Evolutionary conservation across 2,888 invertebrate genomes (phyloP), one percentile per base, ranked within the genome.

Genomic region (Alviniconcha strummeri): DNA sequence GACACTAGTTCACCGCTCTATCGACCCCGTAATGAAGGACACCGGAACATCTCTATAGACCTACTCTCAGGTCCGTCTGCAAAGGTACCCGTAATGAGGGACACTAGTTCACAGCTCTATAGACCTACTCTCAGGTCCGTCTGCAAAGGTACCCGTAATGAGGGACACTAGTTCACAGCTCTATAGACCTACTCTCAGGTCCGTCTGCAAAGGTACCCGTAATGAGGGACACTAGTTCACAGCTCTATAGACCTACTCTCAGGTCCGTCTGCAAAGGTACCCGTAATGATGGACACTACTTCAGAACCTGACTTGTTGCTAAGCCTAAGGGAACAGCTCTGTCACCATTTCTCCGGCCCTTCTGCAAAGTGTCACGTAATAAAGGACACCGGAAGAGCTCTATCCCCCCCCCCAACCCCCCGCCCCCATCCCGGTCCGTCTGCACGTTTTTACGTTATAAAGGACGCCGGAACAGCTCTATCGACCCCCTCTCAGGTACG

Each of bases 151-250:
- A 80, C 36, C 36, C 36, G 36, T 36, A 36, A 36, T 36, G 36
- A 36, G 0, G 36, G 36, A 36, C 36, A 36, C 36, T 36, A 36
- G n/a, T 36, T 36, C 36, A 78, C 17, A 85, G 60, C 17, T 83
- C 83, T 11, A 85, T 69, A 6, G 76, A 55, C 0, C 57, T 36
- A 0, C 3, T 36, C 0, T 60, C 80, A 8, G 85, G 85, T 9
- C 85, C 85, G 67, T 85, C 85, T 85, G 85, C 4, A 56, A 19
- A 3, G 11, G 15, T 15, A 80, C 36, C 36, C 36, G 36, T 36
- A 36, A 36, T 36, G 36, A 36, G 36, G 36, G 36, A 36, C n/a
- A 36, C 0, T 36, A 36, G 36, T 36, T 36, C 36, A 78, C 17
- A 83, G 60, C 17, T 83, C 83, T 11, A 85, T 69, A n/a, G n/a